phyloP scores from a whole-genome alignment of 2,797 vertebrate species.

The Siniperca undulata region DNA sequence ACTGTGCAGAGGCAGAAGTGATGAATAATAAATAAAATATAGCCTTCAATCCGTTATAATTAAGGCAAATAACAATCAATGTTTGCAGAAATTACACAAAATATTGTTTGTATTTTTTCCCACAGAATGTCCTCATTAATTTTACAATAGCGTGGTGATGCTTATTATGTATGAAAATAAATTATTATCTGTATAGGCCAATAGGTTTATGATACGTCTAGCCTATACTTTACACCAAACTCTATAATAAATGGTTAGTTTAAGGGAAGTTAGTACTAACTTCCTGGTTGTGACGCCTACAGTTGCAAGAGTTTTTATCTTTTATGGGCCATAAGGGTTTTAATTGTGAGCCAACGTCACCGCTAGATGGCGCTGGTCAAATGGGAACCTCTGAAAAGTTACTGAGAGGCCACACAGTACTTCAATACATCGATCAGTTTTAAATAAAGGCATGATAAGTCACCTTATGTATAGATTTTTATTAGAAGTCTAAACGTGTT shows the following conservation, averaged over 20 bases:
- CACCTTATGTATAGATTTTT: neutral
- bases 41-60: neutral
- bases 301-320: neutral
- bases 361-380: constrained; percentile 77
- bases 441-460: neutral
- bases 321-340: constrained; percentile 7
- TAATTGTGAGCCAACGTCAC: constrained; percentile 5
- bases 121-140: neutral
- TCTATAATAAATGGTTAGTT: neutral
- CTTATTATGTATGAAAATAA: neutral
- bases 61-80: neutral
- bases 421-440: neutral
- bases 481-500: neutral
- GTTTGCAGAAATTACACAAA: neutral
- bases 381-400: constrained; percentile 49
- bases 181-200: neutral
- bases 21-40: neutral
- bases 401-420: constrained; percentile 11
- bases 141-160: neutral
- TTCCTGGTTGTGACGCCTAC: neutral
- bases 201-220: neutral
- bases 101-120: neutral
- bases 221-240: neutral
- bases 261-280: neutral
- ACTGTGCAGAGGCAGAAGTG: neutral